Base-by-base conservation (phyloP, 2,113 vertebrate genomes). In the Dromaius novaehollandiae region DNA sequence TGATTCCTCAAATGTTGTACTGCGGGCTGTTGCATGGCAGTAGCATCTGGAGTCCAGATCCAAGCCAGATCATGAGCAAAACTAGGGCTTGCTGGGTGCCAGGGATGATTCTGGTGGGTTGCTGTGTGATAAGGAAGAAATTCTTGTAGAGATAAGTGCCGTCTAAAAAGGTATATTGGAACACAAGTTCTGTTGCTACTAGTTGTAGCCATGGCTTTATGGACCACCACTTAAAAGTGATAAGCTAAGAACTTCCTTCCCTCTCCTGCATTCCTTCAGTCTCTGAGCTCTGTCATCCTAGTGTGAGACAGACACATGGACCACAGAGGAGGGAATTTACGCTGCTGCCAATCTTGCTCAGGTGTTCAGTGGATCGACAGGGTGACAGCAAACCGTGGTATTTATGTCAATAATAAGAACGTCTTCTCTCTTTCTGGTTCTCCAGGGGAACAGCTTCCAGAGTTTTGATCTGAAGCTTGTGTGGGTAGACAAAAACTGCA, bases 391-490 rank as follows among this genome's bases (percentile, higher is more conserved):
- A 46, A 73, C 42, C n/a, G 51, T 16, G 40, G 26, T 25, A 21
- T 63, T 91, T 36, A 18, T 28, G n/a, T n/a, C 46, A 40, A 20
- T 48, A 42, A 42, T 60, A 28, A 32, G 7, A 63, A 7, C 2
- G 8, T 17, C 32, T 40, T 73, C 19, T 36, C 51, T 20, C 5
- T 20, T 11, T 88, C 26, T 46, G 30, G 28, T 75, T 6, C 53
- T 64, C 26, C 88, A 98, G 98, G 98, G 98, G 22, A 96, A 97
- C 90, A 96, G 19, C 3, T 82, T 97, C 77, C 95, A 96, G 83
- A 97, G 95, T 68, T 98, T 98, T 42, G 98, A 98, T 15, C 95
- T 98, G 96, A 98, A 97, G 95, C 96, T 98, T 38, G 93, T 98
- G 28, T 98, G 98, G 98, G 87, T 98, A 46, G 96, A 98, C 19